Percentiles rank a stretch among this genome's conserved stretches.
These are phyloP conservation scores for Vanacampus margaritifer DNA, from an alignment of 2,113 vertebrate genomes.

Conservation along the genomic window DNA sequence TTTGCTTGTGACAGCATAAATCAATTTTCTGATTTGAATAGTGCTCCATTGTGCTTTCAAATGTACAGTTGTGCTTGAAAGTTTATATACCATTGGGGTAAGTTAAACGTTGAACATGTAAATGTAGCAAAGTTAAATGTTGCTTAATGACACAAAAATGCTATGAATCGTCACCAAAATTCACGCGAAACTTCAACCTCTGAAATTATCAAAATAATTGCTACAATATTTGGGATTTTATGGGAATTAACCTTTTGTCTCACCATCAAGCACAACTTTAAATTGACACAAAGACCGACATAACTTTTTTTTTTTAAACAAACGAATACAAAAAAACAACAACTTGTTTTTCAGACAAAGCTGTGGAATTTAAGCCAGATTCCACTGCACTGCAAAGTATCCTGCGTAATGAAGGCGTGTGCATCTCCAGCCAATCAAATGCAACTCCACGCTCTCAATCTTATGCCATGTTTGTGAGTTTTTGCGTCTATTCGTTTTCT, in stretches of 20 bases:
- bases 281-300: background rate
- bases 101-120: too few species aligned
- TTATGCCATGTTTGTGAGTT: background rate
- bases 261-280: too few species aligned
- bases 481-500: background rate
- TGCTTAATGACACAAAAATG: too few species aligned
- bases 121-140: too few species aligned
- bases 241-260: too few species aligned
- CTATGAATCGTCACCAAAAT: too few species aligned
- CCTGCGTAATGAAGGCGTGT: conserved; percentile 50
- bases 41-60: background rate
- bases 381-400: conserved; percentile 55
- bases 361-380: conserved; percentile 45
- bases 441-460: conserved; percentile 36
- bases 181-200: too few species aligned
- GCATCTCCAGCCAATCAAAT: conserved; percentile 1
- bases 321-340: background rate
- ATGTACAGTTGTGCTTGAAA: background rate
- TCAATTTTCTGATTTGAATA: too few species aligned
- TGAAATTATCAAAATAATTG: too few species aligned
- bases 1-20: too few species aligned
- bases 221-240: too few species aligned
- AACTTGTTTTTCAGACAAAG: conserved; percentile 33
- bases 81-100: too few species aligned
- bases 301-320: background rate